Evolutionary conservation across 1,140 invertebrate species (phyloP), one percentile per base, ranked within the genome.

Genomic region (Centruroides vittatus): DNA sequence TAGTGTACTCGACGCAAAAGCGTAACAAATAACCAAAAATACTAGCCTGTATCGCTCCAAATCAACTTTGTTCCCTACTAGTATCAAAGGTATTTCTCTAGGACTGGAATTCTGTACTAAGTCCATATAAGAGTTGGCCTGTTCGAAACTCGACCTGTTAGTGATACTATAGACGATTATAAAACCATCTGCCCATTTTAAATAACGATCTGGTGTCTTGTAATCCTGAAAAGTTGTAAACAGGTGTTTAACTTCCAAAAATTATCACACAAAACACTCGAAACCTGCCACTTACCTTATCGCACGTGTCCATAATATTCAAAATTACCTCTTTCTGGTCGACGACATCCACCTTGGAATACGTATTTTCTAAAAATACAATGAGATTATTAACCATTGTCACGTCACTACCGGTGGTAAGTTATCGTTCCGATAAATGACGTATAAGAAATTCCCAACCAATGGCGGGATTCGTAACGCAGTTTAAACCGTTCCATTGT

Each of bases 61-160:
- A 62, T 77, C 76, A 47, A 71, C 71, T 68, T 77, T 77, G 65
- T 77, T 77, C n/a, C 75, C 76, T 2, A 77, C 71, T 1, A 77
- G 65, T 9, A 74, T 71, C 1, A 74, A 60, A n/a, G 72, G 74
- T 60, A 67, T 67, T 41, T 73, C 75, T 63, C 71, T 71, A 58
- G 69, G 61, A 62, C 73, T 73, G 50, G 72, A 69, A 23, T 69
- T 66, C 23, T 51, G 50, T 23, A 75, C 70, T 55, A 59, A 67
- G 47, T 75, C 70, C 61, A 77, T 60, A 60, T 75, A 74, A 36
- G 67, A 65, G 11, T 70, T 65, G 1, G 74, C 75, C 10, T 70
- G 71, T 55, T 75, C 70, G 61, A 76, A 75, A 61, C 70, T 73
- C 8, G 58, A 61, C 52, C 72, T 61, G 65, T 69, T 70, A 35